Base-by-base conservation (phyloP, 2,888 invertebrate species). In the Andrena marginata region DNA sequence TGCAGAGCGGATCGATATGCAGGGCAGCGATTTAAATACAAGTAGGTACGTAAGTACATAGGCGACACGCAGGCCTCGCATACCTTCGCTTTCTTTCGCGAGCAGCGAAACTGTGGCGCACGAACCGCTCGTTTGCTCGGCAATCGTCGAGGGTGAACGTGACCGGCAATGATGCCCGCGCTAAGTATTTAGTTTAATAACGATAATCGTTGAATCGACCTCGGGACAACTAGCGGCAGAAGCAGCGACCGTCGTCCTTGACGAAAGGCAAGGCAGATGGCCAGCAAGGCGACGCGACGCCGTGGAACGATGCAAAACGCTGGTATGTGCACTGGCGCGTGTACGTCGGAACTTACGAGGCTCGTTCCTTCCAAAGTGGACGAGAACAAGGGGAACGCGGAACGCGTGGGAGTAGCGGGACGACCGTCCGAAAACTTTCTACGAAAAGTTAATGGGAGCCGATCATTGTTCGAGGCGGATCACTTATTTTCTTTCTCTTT, bases 181-280 rank as follows among this genome's bases (percentile, higher is more conserved):
- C 80, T 76, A 84, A 80, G 84, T 69, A 82, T 85, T 85, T 76
- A 84, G 76, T 88, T 90, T 87, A 90, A 90, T 87, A 83, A 85
- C 78, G 59, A 64, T 84, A 80, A 87, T 89, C 87, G 88, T 90
- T 83, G 85, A 85, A 88, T 85, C 84, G 85, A 87, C 87, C 85
- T 85, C 85, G 82, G 87, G 49, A 51, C 77, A 4, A 23, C 56
- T 42, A 23, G 56, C 56, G 78, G 84, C 85, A 86, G 77, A 82
- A 67, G 71, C 77, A 42, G 80, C 82, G 88, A 90, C 85, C 85
- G 90, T 75, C 87, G 92, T 85, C 92, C 92, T 92, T 92, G 92
- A 90, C 80, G 83, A 79, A 75, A 80, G 84, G 80, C 86, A 67
- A 54, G 89, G 90, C 90, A 90, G 91, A 91, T 89, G 91, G 89